phyloP scores from a whole-genome alignment of 2,888 invertebrate genomes.

The Amorpha juglandis region DNA sequence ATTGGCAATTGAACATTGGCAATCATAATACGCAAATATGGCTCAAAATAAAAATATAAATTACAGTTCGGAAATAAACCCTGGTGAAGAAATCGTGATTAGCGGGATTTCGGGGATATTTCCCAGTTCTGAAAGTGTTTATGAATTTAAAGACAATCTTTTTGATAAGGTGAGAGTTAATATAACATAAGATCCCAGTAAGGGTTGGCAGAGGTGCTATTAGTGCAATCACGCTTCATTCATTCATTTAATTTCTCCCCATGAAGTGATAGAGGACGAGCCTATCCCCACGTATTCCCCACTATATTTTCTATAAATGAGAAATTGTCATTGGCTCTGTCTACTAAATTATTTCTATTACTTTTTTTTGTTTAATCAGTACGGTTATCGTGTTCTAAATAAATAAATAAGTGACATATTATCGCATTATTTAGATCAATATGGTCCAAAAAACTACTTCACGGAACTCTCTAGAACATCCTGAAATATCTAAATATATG shows the following conservation, averaged over 20 bases:
- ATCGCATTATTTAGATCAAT: constrained; percentile 30
- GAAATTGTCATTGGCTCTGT: no score
- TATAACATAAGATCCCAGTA: no score
- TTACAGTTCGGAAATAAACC: not conserved
- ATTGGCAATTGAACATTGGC: not conserved
- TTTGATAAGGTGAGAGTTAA: constrained; percentile 71
- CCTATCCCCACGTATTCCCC: no score
- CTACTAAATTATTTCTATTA: no score
- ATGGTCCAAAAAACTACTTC: constrained; percentile 7
- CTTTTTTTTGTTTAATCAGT: no score
- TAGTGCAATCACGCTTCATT: no score
- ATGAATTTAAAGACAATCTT: constrained; percentile 85
- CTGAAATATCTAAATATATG: constrained; percentile 84
- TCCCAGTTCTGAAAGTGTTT: constrained; percentile 85
- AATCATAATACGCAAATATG: not conserved
- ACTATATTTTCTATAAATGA: no score
- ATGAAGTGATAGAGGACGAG: no score
- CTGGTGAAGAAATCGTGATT: constrained; percentile 80
- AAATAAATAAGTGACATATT: not conserved
- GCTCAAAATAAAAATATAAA: not conserved
- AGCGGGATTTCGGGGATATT: constrained; percentile 84
- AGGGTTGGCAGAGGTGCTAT: no score
- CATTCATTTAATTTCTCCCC: no score
- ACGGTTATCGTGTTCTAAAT: no score
- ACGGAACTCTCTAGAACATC: constrained; percentile 58